Evolutionary conservation across 2,113 vertebrate species (phyloP).

Genomic region (Forbesichthys agassizii): DNA sequence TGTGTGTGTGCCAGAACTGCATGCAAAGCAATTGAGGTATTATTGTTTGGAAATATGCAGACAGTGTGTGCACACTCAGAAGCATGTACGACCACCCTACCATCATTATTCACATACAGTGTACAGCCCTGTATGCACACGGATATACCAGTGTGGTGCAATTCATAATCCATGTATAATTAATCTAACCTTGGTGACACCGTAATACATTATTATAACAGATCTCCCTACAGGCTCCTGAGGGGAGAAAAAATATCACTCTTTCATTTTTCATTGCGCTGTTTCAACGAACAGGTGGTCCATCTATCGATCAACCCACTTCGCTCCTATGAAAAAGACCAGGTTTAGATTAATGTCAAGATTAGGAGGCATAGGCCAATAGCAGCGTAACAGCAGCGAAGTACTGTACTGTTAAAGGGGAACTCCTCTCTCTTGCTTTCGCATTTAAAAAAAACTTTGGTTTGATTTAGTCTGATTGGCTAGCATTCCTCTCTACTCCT

Average conservation of each 20-base stretch:
- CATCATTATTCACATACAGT: conserved; percentile 29
- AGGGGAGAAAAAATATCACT: conserved; percentile 43
- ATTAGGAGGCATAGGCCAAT: conserved; percentile 53
- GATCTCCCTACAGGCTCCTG: conserved; percentile 70
- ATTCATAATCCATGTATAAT: conserved; percentile 78
- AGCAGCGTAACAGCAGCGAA: neutral
- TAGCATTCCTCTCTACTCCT: too few species aligned
- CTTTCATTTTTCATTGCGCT: conserved; percentile 77
- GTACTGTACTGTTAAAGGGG: too few species aligned
- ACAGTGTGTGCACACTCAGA: neutral
- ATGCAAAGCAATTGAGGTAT: conserved; percentile 25
- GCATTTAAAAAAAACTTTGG: too few species aligned
- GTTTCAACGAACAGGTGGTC: conserved; percentile 75
- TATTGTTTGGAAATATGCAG: conserved; percentile 11
- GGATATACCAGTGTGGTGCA: conserved; percentile 41
- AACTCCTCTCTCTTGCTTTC: too few species aligned
- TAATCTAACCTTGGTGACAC: conserved; percentile 77
- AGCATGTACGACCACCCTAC: conserved; percentile 21
- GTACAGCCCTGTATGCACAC: conserved; percentile 36
- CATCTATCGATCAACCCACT: conserved; percentile 69
- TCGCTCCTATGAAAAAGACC: conserved; percentile 57
- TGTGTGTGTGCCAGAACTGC: conserved; percentile 11
- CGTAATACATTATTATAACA: conserved; percentile 81
- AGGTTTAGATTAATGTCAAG: conserved; percentile 68
- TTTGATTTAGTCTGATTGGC: too few species aligned